A percentile compares a stretch with the other conserved stretches of the same genome.
Evolutionary conservation across 2,797 vertebrate species (phyloP).

Genomic region (Channa striata): DNA sequence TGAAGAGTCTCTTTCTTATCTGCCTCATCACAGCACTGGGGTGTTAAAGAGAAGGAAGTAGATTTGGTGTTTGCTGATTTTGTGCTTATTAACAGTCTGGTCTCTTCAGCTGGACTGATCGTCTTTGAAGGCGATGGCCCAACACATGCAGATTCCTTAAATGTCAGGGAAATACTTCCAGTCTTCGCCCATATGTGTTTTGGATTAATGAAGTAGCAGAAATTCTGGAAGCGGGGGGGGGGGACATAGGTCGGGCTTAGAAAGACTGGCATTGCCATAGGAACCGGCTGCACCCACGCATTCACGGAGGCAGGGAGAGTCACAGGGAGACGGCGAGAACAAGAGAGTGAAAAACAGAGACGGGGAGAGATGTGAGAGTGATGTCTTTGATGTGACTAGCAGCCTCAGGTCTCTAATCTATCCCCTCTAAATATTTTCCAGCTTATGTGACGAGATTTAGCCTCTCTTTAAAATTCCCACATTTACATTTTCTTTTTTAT

Average conservation of each 20-base stretch:
- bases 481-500: conserved; percentile 49
- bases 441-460: conserved; percentile 61
- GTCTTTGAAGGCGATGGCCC: neutral
- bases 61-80: conserved; percentile 17
- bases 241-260: conserved; percentile 66
- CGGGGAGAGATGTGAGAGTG: conserved; percentile 47
- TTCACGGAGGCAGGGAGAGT: conserved; percentile 54
- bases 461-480: conserved; percentile 22
- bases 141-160: conserved; percentile 40
- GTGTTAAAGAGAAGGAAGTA: conserved; percentile 36
- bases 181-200: conserved; percentile 31
- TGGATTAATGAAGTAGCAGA: conserved; percentile 55
- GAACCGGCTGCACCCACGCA: conserved; percentile 75
- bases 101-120: conserved; percentile 26
- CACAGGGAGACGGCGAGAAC: conserved; percentile 41
- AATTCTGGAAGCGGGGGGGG: conserved; percentile 46
- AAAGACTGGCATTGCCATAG: conserved; percentile 76
- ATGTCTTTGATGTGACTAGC: conserved; percentile 76
- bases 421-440: conserved; percentile 71
- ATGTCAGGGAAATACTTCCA: conserved; percentile 36
- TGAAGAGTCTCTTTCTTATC: conserved; percentile 65
- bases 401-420: conserved; percentile 71
- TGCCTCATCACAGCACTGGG: conserved; percentile 31
- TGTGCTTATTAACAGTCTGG: conserved; percentile 9
- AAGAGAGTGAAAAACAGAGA: conserved; percentile 25